A percentile compares a stretch with the other conserved stretches of the same genome.
These are phyloP conservation scores for Amblyopsis hoosieri DNA, from an alignment of 2,797 vertebrate species.

Conservation along the genomic window DNA sequence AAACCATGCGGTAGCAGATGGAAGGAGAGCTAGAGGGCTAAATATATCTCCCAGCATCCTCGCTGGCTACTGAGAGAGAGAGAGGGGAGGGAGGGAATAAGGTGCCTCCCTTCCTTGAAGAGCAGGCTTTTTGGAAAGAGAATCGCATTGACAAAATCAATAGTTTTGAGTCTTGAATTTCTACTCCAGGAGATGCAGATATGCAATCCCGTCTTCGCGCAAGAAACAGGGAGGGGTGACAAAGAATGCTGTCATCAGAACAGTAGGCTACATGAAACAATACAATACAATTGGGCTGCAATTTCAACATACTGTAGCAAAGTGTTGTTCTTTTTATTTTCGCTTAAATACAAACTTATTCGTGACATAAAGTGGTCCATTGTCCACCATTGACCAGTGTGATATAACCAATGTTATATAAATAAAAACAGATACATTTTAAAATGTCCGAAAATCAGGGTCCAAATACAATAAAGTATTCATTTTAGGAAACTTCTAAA, in stretches of 20 bases:
- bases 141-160: slow-evolving; percentile 57
- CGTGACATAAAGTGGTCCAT: too few relatives aligned
- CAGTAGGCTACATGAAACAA: slow-evolving; percentile 1
- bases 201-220: slow-evolving; percentile 23
- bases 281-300: too few relatives aligned
- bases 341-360: too few relatives aligned
- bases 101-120: slow-evolving; percentile 61
- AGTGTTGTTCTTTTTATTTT: too few relatives aligned
- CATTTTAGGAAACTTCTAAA: too few relatives aligned
- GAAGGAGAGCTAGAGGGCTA: slow-evolving; percentile 84
- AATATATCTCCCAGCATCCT: slow-evolving; percentile 85
- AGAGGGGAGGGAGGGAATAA: slow-evolving; percentile 48
- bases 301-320: too few relatives aligned
- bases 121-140: slow-evolving; percentile 53
- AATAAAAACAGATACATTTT: too few relatives aligned
- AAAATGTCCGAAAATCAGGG: too few relatives aligned
- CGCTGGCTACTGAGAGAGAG: slow-evolving; percentile 67
- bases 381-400: too few relatives aligned
- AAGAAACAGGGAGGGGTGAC: slow-evolving; percentile 18
- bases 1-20: slow-evolving; percentile 85
- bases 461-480: too few relatives aligned
- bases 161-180: slow-evolving; percentile 46
- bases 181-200: slow-evolving; percentile 24
- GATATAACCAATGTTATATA: too few relatives aligned
- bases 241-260: slow-evolving; percentile 10